Evolutionary conservation across 1,140 invertebrate species (phyloP).

Genomic region (Conopomorpha cramerella): DNA sequence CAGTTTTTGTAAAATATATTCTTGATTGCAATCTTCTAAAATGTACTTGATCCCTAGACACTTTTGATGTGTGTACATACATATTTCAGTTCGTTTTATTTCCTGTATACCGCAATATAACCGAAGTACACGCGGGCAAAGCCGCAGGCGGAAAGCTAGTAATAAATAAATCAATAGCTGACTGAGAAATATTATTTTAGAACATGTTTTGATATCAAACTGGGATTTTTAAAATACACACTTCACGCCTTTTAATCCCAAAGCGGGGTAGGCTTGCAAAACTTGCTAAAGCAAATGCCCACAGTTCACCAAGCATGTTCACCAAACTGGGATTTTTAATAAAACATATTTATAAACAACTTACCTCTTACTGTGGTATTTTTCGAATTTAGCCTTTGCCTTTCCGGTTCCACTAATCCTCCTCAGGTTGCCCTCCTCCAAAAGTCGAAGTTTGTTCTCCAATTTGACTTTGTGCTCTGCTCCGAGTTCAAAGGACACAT

Average conservation of each 20-base stretch:
- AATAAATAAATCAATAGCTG: no score
- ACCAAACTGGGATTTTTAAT: not conserved
- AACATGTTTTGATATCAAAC: not conserved
- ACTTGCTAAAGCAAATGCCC: no score
- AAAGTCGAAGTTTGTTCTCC: conserved; percentile 73
- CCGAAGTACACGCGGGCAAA: no score
- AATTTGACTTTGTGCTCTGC: conserved; percentile 87
- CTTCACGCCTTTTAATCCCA: not conserved
- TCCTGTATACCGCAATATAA: no score
- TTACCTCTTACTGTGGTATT: conserved; percentile 82
- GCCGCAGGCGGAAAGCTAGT: no score
- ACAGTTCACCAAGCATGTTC: no score
- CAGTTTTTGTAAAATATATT: no score
- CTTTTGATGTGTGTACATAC: no score
- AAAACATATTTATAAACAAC: conserved; percentile 11
- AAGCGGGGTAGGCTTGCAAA: no score
- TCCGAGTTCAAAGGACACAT: conserved; percentile 78
- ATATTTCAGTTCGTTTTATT: no score
- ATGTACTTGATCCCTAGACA: no score
- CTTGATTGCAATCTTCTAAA: no score
- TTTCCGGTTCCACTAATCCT: conserved; percentile 88
- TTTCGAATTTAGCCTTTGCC: conserved; percentile 85
- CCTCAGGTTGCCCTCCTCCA: conserved; percentile 85
- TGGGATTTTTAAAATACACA: not conserved
- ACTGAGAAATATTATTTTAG: not conserved